Conservation (phyloP, 2,797 vertebrate genomes). For the Bryconaethiops microstoma region DNA sequence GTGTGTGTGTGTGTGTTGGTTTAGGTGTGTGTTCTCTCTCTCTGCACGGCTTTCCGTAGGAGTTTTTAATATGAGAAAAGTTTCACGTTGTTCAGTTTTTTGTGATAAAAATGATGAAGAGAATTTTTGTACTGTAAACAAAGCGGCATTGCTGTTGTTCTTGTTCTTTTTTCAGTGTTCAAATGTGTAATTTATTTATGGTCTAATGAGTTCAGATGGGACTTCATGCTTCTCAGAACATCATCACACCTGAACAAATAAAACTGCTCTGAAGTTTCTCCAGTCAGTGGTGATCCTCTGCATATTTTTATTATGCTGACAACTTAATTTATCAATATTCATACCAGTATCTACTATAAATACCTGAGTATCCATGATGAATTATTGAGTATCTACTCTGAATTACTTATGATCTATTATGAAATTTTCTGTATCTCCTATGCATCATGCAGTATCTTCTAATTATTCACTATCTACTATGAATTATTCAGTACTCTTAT, state of each 20-base stretch:
- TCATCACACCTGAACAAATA: slow-evolving; percentile 74
- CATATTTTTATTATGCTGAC: too few relatives aligned
- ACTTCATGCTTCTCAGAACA: slow-evolving; percentile 78
- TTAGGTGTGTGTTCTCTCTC: background rate
- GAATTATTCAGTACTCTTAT: background rate
- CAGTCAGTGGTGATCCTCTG: slow-evolving; percentile 14
- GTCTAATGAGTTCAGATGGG: slow-evolving; percentile 56
- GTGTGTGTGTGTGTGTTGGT: background rate
- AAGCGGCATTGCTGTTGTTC: slow-evolving; percentile 57
- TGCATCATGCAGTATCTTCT: background rate
- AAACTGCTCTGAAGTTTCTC: slow-evolving; percentile 63
- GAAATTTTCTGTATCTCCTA: background rate
- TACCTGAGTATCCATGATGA: background rate
- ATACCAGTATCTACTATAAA: too few relatives aligned
- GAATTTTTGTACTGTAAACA: slow-evolving; percentile 63
- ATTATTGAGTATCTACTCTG: background rate
- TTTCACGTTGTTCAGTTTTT: slow-evolving; percentile 54
- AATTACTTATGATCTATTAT: background rate
- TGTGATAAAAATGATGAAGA: slow-evolving; percentile 60
- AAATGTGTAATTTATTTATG: slow-evolving; percentile 78
- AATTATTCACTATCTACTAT: background rate
- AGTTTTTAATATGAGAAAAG: slow-evolving; percentile 15
- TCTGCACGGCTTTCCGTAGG: slow-evolving; percentile 35
- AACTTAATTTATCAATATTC: too few relatives aligned
- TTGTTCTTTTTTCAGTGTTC: slow-evolving; percentile 58